Conservation (phyloP, 1,140 invertebrate genomes). For the Caerostris extrusa region DNA sequence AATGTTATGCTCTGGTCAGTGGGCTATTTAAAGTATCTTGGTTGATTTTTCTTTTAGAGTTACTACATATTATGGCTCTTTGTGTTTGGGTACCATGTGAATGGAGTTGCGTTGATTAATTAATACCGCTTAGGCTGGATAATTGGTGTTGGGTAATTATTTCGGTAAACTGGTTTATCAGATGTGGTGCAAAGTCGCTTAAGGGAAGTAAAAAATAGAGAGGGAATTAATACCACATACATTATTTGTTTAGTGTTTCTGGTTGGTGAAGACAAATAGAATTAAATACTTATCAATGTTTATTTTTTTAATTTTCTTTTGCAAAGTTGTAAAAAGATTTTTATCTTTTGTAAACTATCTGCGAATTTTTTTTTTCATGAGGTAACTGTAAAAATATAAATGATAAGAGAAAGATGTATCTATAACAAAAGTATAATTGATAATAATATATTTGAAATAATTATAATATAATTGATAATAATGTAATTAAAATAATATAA, state of each 20-base stretch:
- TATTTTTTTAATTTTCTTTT: background rate
- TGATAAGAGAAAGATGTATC: background rate
- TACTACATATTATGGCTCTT: conserved; percentile 29
- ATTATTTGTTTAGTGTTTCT: background rate
- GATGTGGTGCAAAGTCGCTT: background rate
- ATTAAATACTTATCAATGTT: background rate
- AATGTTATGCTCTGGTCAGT: conserved; percentile 6
- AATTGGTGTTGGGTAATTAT: conserved; percentile 6
- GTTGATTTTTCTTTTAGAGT: conserved; percentile 16
- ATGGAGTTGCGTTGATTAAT: conserved; percentile 17
- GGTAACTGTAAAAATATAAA: background rate
- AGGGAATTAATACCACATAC: background rate
- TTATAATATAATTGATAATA: too few relatives aligned
- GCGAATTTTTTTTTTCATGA: background rate
- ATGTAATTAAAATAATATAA: too few relatives aligned
- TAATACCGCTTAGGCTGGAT: conserved; percentile 2
- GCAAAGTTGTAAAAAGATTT: background rate
- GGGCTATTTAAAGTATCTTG: conserved; percentile 42
- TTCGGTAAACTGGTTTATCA: conserved; percentile 14
- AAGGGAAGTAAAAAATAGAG: background rate
- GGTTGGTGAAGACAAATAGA: background rate
- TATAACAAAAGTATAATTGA: too few relatives aligned
- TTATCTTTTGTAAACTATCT: background rate
- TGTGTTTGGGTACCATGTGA: background rate
- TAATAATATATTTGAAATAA: too few relatives aligned